Evolutionary conservation across 2,113 vertebrate species (phyloP).

Genomic region (Stomatorhinus ivindoensis): DNA sequence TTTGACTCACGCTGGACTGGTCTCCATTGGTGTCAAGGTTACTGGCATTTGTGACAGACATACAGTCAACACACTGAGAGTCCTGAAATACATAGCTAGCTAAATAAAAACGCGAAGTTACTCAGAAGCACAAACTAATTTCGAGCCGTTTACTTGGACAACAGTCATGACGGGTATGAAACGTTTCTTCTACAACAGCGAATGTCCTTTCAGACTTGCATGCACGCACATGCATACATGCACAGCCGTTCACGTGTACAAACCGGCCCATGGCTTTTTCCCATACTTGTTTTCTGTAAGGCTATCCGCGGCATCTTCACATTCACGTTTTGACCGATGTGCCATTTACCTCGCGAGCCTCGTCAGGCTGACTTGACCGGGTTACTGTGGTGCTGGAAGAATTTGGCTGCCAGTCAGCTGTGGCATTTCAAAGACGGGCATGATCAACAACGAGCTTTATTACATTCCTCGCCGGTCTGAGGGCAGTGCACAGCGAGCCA

Average conservation of each 20-base stretch:
- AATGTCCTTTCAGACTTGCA: not conserved
- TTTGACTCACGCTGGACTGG: not conserved
- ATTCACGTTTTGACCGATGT: not conserved
- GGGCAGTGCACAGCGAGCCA: not conserved
- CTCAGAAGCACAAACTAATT: not conserved
- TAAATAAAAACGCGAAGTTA: not conserved
- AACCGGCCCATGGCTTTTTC: not conserved
- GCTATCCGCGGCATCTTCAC: not conserved
- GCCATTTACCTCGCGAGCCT: not conserved
- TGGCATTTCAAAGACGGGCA: conserved; percentile 10
- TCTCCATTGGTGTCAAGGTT: not conserved
- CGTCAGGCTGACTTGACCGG: not conserved
- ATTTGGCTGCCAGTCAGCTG: conserved; percentile 11
- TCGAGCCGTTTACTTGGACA: not conserved
- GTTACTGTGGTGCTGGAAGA: not conserved
- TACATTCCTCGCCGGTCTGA: not conserved
- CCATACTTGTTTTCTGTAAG: not conserved
- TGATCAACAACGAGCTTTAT: conserved; percentile 13
- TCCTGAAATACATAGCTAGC: not conserved
- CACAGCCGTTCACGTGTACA: not conserved
- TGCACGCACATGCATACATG: not conserved
- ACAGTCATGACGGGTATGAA: not conserved
- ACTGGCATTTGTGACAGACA: not conserved
- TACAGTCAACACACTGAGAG: not conserved
- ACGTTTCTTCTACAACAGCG: not conserved